Conservation (phyloP, 2,113 vertebrate species). For the Amblyornis subalaris region DNA sequence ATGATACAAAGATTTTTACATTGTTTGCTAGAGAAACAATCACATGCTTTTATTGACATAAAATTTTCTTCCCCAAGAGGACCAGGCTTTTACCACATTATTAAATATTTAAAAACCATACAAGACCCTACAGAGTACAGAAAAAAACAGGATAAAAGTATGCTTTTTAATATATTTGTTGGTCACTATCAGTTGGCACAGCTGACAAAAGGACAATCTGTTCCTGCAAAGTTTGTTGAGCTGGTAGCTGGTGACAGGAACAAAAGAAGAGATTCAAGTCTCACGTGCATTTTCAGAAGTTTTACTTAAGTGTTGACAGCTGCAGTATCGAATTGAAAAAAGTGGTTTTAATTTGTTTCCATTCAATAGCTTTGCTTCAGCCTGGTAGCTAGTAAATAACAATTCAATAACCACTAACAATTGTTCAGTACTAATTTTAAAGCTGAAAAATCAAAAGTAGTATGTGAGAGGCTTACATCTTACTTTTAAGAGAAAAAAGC, state of each 20-base stretch:
- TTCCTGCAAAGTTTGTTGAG: not conserved
- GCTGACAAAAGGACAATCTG: not conserved
- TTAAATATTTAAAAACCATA: slow-evolving; percentile 22
- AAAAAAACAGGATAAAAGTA: not conserved
- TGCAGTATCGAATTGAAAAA: not conserved
- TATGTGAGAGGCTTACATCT: not conserved
- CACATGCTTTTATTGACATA: not conserved
- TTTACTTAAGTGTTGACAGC: not conserved
- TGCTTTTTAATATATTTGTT: not conserved
- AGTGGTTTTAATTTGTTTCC: not conserved
- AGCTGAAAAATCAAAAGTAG: not conserved
- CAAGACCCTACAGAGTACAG: not conserved
- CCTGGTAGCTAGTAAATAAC: not conserved
- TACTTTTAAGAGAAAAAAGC: not conserved
- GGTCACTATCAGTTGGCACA: not conserved
- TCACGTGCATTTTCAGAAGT: not conserved
- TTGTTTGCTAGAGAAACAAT: not conserved
- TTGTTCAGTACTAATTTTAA: not conserved
- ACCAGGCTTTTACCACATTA: not conserved
- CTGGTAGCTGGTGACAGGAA: not conserved
- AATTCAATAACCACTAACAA: not conserved
- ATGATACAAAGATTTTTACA: not conserved
- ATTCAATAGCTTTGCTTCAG: not conserved
- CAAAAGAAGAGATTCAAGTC: not conserved
- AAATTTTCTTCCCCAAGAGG: not conserved